Evolutionary conservation across 2,113 vertebrate genomes (phyloP).

Genomic region (Hoplias malabaricus): DNA sequence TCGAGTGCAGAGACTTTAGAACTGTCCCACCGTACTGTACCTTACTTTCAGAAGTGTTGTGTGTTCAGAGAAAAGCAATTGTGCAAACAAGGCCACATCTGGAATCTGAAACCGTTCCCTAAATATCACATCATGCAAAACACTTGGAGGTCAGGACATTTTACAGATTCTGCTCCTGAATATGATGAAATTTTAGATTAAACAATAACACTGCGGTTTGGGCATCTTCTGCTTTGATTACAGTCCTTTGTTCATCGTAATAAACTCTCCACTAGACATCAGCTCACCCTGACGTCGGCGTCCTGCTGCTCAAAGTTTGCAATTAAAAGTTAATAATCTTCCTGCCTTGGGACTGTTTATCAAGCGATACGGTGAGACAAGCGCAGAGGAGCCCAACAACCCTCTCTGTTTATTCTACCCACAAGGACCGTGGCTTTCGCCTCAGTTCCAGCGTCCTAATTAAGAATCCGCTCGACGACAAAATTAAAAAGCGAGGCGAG

Average conservation of each 20-base stretch:
- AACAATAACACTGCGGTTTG: background rate
- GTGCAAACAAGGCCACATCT: background rate
- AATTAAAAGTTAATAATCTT: constrained; percentile 58
- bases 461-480: constrained; percentile 41
- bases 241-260: constrained; percentile 38
- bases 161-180: background rate
- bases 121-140: background rate
- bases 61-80: background rate
- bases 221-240: constrained; percentile 12
- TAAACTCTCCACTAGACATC: constrained; percentile 7
- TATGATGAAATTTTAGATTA: constrained; percentile 14
- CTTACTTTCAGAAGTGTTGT: too few species aligned
- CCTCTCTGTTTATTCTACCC: constrained; percentile 49
- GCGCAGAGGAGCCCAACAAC: constrained; percentile 12
- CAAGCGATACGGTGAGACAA: constrained; percentile 32
- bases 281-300: background rate
- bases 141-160: background rate
- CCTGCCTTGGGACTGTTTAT: constrained; percentile 41
- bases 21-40: too few species aligned
- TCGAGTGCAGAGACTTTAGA: too few species aligned
- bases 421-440: constrained; percentile 40
- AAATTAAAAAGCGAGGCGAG: constrained; percentile 17
- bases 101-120: background rate
- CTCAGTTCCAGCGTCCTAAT: constrained; percentile 30
- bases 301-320: constrained; percentile 24